phyloP scores from a whole-genome alignment of 2,113 vertebrate genomes.

The Eolophus roseicapilla region DNA sequence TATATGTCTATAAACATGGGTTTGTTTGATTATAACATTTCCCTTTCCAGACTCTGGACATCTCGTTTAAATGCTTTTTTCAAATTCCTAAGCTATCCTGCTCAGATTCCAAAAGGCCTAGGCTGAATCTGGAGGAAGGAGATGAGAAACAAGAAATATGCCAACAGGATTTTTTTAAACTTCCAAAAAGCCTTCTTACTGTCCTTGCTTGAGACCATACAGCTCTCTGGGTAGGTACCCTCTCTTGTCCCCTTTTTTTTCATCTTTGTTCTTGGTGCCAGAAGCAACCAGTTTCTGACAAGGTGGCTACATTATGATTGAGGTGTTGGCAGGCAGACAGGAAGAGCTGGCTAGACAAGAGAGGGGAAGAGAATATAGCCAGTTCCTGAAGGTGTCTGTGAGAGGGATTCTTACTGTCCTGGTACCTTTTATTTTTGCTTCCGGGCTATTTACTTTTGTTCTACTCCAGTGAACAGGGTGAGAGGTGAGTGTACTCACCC shows the following conservation, averaged over 20 bases:
- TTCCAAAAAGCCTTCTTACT: background rate
- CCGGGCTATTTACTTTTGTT: background rate
- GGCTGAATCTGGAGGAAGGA: background rate
- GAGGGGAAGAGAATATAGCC: background rate
- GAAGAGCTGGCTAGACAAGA: background rate
- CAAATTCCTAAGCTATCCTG: background rate
- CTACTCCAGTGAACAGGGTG: background rate
- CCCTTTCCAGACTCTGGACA: background rate
- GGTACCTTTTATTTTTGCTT: background rate
- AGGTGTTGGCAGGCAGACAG: background rate
- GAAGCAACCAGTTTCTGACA: background rate
- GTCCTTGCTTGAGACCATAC: background rate
- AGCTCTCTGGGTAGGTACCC: background rate
- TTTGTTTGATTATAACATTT: background rate
- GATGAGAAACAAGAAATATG: background rate
- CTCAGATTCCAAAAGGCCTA: background rate
- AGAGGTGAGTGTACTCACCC: background rate
- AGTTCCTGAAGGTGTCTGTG: background rate
- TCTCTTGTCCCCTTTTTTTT: background rate
- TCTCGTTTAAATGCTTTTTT: background rate
- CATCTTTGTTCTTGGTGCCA: background rate
- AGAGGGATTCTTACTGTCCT: background rate
- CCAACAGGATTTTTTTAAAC: background rate
- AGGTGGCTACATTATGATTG: background rate
- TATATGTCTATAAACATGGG: background rate